Conservation (phyloP, 1,140 invertebrate species). For the Contarinia nasturtii region DNA sequence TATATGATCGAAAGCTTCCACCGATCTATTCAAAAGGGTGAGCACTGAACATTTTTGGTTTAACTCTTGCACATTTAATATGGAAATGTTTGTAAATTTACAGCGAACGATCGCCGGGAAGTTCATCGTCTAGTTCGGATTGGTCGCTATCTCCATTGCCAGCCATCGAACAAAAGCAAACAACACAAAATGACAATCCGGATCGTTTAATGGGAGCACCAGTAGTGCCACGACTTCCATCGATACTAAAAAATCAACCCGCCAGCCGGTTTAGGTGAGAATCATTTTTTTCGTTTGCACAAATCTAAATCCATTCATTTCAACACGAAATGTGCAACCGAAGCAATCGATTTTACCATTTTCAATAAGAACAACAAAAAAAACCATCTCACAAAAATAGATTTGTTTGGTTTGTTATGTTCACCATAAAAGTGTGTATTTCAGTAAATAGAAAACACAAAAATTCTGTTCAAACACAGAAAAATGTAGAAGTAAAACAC, state of each 20-base stretch:
- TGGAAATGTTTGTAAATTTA: background rate
- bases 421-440: too few relatives aligned
- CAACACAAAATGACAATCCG: conserved; percentile 7
- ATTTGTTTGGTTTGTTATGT: too few relatives aligned
- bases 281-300: too few relatives aligned
- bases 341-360: too few relatives aligned
- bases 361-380: too few relatives aligned
- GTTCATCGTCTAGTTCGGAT: conserved; percentile 22
- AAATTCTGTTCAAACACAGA: too few relatives aligned
- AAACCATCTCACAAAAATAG: too few relatives aligned
- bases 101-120: conserved; percentile 10
- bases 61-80: background rate
- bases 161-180: conserved; percentile 10
- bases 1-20: conserved; percentile 20
- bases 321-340: too few relatives aligned
- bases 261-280: conserved; percentile 1
- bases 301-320: too few relatives aligned
- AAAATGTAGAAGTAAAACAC: too few relatives aligned
- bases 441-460: too few relatives aligned
- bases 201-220: conserved; percentile 21
- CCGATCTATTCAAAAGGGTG: conserved; percentile 23
- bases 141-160: conserved; percentile 22
- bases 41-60: conserved; percentile 2
- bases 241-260: conserved; percentile 1
- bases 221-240: conserved; percentile 17